These are phyloP conservation scores for Vultur gryphus DNA, from an alignment of 2,797 vertebrate genomes.

Conservation along the genomic window DNA sequence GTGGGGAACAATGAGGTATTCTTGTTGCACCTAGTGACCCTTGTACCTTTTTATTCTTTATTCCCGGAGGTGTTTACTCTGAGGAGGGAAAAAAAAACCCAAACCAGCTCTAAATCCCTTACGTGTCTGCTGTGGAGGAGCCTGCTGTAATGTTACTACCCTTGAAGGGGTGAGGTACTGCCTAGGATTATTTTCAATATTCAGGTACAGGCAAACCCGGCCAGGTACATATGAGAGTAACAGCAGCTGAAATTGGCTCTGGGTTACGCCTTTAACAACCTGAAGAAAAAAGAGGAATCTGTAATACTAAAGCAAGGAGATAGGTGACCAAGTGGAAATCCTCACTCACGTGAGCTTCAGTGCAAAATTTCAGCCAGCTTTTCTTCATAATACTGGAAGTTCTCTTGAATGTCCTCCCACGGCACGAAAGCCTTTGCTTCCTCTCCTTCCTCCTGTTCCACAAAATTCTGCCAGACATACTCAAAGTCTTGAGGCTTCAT, in stretches of 20 bases:
- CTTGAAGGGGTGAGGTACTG: background rate
- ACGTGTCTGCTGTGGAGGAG: background rate
- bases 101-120: background rate
- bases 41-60: background rate
- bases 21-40: background rate
- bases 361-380: slow-evolving; percentile 88
- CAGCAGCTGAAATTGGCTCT: background rate
- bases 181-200: background rate
- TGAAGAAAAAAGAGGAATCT: background rate
- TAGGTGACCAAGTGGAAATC: background rate
- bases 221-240: fast-evolving
- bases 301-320: background rate
- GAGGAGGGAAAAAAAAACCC: background rate
- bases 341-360: slow-evolving; percentile 54
- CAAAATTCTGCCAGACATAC: slow-evolving; percentile 92
- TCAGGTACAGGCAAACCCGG: background rate
- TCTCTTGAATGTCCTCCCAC: slow-evolving; percentile 97
- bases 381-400: slow-evolving; percentile 89
- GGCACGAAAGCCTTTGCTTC: slow-evolving; percentile 82
- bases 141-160: fast-evolving
- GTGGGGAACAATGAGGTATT: background rate
- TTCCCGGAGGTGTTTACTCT: background rate
- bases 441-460: slow-evolving; percentile 81
- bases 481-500: slow-evolving; percentile 96
- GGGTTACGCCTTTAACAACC: background rate